Evolutionary conservation across 2,888 invertebrate genomes (phyloP).

Genomic region (Thereva unica): DNA sequence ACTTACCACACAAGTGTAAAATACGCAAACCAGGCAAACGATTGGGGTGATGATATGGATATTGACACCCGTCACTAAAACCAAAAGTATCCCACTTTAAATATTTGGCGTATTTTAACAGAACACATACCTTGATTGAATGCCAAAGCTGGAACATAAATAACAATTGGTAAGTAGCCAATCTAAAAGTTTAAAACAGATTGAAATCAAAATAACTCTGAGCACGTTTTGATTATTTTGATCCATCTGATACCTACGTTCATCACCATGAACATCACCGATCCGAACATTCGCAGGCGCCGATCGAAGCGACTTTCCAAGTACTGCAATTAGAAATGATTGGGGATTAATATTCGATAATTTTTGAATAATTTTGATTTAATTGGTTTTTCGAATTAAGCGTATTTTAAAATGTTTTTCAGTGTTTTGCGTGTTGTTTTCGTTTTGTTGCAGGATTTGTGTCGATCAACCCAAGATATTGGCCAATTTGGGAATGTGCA

Average conservation of each 20-base stretch:
- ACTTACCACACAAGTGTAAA: conserved; percentile 82
- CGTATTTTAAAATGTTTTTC: too few species aligned
- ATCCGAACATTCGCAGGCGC: conserved; percentile 72
- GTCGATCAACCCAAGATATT: too few species aligned
- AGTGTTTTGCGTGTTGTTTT: too few species aligned
- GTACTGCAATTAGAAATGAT: conserved; percentile 63
- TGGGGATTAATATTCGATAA: background rate
- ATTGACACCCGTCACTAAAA: conserved; percentile 78
- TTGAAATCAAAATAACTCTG: background rate
- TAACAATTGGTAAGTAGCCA: conserved; percentile 77
- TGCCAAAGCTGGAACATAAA: conserved; percentile 78
- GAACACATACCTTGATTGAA: conserved; percentile 72
- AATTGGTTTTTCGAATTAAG: background rate
- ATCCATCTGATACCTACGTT: conserved; percentile 63
- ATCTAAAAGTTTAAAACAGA: conserved; percentile 59
- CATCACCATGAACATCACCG: conserved; percentile 71
- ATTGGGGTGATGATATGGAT: conserved; percentile 82
- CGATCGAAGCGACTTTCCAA: conserved; percentile 74
- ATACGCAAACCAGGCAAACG: conserved; percentile 82
- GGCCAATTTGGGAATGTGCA: too few species aligned
- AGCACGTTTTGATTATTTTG: background rate
- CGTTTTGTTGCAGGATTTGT: too few species aligned
- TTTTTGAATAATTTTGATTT: background rate
- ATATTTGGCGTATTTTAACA: conserved; percentile 13
- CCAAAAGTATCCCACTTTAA: background rate